Percentiles rank a stretch among this genome's conserved stretches.
These are phyloP conservation scores for Mycalesis mineus DNA, from an alignment of 2,888 invertebrate species.

Conservation along the genomic window DNA sequence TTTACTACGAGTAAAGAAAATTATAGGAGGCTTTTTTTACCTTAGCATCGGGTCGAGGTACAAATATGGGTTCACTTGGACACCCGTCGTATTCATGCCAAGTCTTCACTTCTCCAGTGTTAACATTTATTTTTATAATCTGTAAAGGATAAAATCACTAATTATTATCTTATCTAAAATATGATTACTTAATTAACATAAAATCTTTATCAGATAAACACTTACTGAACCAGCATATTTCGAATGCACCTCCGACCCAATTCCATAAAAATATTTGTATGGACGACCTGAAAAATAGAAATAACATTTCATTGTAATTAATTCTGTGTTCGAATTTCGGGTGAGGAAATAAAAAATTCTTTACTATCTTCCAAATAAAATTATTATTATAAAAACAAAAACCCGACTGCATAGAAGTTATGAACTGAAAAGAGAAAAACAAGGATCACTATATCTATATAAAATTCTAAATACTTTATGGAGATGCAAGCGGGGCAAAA, in stretches of 20 bases:
- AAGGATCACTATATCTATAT: too few relatives aligned
- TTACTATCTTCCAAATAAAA: too few relatives aligned
- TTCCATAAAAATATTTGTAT: conserved; percentile 93
- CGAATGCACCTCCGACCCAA: conserved; percentile 85
- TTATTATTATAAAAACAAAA: too few relatives aligned
- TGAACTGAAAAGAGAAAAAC: too few relatives aligned
- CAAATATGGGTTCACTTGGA: conserved; percentile 91
- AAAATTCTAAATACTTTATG: too few relatives aligned
- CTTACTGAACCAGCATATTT: conserved; percentile 86
- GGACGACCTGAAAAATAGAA: conserved; percentile 41
- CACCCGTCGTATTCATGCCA: conserved; percentile 87
- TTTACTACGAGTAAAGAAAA: too few relatives aligned
- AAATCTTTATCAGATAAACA: conserved; percentile 8
- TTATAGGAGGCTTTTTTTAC: conserved; percentile 41
- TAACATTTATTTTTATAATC: conserved; percentile 88
- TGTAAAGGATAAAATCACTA: conserved; percentile 38
- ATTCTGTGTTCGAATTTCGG: too few relatives aligned
- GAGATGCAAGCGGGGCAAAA: too few relatives aligned
- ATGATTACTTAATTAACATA: not conserved
- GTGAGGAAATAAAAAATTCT: too few relatives aligned
- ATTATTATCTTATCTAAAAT: not conserved
- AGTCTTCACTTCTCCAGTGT: conserved; percentile 77
- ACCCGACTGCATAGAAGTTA: too few relatives aligned
- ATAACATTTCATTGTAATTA: too few relatives aligned
- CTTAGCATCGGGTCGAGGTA: conserved; percentile 81